phyloP scores from a whole-genome alignment of 2,888 invertebrate genomes.

The Harpagoxenus sublaevis region DNA sequence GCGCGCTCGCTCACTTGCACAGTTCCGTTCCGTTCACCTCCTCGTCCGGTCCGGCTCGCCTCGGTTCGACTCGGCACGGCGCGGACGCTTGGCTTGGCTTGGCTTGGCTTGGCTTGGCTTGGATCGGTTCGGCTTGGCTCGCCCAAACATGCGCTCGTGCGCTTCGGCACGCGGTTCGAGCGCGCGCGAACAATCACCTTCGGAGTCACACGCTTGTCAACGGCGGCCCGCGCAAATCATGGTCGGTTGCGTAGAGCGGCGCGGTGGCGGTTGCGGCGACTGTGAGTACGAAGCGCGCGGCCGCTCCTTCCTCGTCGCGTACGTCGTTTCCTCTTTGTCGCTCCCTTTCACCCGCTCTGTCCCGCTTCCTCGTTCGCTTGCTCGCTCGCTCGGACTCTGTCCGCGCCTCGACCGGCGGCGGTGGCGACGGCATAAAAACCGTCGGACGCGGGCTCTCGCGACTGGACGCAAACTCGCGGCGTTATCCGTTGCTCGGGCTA shows the following conservation, averaged over 20 bases:
- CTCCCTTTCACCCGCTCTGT: constrained; percentile 51
- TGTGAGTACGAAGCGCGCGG: constrained; percentile 56
- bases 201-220: constrained; percentile 78
- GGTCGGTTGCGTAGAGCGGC: constrained; percentile 70
- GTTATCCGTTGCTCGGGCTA: constrained; percentile 63
- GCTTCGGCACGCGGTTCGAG: constrained; percentile 53
- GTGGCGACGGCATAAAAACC: constrained; percentile 71
- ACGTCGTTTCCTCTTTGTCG: constrained; percentile 48
- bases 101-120: background rate
- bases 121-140: background rate
- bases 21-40: constrained; percentile 13
- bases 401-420: constrained; percentile 62
- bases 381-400: constrained; percentile 31
- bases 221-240: constrained; percentile 81
- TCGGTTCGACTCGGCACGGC: background rate
- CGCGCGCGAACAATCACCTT: constrained; percentile 64
- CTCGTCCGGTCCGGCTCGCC: constrained; percentile 13
- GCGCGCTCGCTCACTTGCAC: background rate
- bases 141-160: constrained; percentile 38
- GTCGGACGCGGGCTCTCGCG: constrained; percentile 57
- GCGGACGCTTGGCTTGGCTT: background rate
- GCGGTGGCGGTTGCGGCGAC: constrained; percentile 54
- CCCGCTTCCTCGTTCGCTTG: constrained; percentile 47
- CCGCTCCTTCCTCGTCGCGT: constrained; percentile 43
- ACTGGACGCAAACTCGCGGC: constrained; percentile 58